Evolutionary conservation across 2,113 vertebrate species (phyloP).

Genomic region (Melanerpes aurifrons): DNA sequence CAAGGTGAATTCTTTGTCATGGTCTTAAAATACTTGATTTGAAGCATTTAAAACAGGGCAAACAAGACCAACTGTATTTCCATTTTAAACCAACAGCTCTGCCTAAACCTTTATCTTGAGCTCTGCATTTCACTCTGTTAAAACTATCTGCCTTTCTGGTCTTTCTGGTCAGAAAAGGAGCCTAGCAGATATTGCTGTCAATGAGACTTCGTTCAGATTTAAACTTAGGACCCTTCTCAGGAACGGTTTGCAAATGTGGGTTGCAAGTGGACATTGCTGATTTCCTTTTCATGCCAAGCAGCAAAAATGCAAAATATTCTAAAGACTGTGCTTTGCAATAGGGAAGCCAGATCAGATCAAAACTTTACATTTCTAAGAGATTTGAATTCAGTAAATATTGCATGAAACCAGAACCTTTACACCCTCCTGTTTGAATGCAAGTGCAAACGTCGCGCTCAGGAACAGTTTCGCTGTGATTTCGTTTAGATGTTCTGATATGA

Average conservation of each 20-base stretch:
- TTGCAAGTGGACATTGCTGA: not conserved
- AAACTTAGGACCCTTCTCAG: slow-evolving; percentile 2
- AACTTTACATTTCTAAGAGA: slow-evolving; percentile 29
- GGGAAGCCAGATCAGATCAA: slow-evolving; percentile 29
- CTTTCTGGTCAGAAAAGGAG: not conserved
- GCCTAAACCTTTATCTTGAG: not conserved
- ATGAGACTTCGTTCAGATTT: not conserved
- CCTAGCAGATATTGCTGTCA: not conserved
- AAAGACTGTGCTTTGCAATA: not conserved
- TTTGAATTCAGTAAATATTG: slow-evolving; percentile 67
- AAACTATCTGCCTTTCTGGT: slow-evolving; percentile 55
- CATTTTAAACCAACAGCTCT: slow-evolving; percentile 53
- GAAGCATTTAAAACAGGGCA: slow-evolving; percentile 53
- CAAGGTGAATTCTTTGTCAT: not conserved
- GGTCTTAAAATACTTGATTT: slow-evolving; percentile 19
- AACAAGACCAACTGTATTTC: slow-evolving; percentile 42
- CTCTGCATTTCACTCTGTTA: not conserved
- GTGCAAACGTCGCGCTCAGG: slow-evolving; percentile 44
- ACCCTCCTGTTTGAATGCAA: not conserved
- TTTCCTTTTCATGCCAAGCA: not conserved
- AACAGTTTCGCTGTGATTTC: slow-evolving; percentile 65
- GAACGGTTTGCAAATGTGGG: not conserved
- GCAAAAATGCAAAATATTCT: not conserved
- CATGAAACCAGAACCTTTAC: slow-evolving; percentile 50
- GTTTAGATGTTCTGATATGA: slow-evolving; percentile 70